Base-by-base conservation (phyloP, 92 coral and sea anemone genomes). In the Zoanthus solanderi region DNA sequence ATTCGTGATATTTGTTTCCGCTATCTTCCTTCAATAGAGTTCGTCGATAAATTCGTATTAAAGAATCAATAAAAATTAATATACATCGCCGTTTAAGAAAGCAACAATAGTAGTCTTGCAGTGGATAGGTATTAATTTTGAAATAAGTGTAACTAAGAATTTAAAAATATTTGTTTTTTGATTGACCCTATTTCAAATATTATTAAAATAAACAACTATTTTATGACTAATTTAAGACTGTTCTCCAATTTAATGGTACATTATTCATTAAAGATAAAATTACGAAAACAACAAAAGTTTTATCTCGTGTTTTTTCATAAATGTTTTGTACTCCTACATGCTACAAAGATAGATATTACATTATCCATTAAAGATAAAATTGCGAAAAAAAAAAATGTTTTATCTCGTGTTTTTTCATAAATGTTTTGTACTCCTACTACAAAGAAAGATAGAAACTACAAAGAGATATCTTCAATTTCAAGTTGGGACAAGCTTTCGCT, bases 101-200 rank as follows among this genome's bases (percentile, higher is more conserved):
- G 56, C 5, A 14, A 45, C 34, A 23, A 37, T 4, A 4, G 42
- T 37, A 37, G 4, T 37, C 42, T 37, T 37, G 42, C 42, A 37
- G 4, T 37, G 42, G 42, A 37, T 1, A 34, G 3, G 3, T 34
- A 34, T 34, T 34, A 34, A 34, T 3, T 42, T 18, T 50, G 82
- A 65, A 29, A 23, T n/a, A 42, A 77, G 30, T 77, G 18, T 23
- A 23, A 52, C 46, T 9, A 77, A 77, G 5, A 44, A 77, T 77
- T 67, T 29, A 54, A 54, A 77, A 50, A 77, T 77, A 54, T 77
- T 54, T 77, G 67, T 54, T 77, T 77, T 50, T 28, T 54, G 52
- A 53, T 52, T 52, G 0, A 52, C 0, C 18, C 48, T 16, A 58
- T 53, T 66, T 66, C 23, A 53, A 7, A 11, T 77, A 53, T 77